phyloP scores from a whole-genome alignment of 1,140 invertebrate genomes.

The Orius laevigatus region DNA sequence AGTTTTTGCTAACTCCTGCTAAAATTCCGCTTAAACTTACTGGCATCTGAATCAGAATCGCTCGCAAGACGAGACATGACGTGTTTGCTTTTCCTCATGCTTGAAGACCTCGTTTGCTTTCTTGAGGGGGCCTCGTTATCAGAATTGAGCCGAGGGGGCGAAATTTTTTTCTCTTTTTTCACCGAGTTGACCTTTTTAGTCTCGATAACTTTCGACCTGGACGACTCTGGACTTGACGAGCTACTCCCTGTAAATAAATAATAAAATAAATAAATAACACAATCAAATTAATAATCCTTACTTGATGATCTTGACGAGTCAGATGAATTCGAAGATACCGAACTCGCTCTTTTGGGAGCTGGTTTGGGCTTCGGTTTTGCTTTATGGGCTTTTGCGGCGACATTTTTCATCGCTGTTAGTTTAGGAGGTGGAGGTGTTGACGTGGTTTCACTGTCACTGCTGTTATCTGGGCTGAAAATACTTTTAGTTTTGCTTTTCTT shows the following conservation, averaged over 20 bases:
- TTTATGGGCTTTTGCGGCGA: slow-evolving; percentile 22
- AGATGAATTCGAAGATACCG: slow-evolving; percentile 28
- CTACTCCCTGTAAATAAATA: slow-evolving; percentile 18
- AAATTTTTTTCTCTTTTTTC: slow-evolving; percentile 13
- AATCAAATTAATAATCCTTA: slow-evolving; percentile 2
- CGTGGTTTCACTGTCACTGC: slow-evolving; percentile 48
- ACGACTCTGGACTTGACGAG: slow-evolving; percentile 17
- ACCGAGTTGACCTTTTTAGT: slow-evolving; percentile 11
- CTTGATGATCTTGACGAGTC: slow-evolving; percentile 25
- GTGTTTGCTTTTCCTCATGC: slow-evolving; percentile 27
- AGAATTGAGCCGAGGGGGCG: slow-evolving; percentile 17
- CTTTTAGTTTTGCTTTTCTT: slow-evolving; percentile 56
- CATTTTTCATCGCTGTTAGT: slow-evolving; percentile 29
- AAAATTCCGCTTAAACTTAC: slow-evolving; percentile 22
- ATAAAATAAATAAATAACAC: not conserved
- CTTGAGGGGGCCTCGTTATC: slow-evolving; percentile 23
- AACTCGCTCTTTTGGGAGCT: slow-evolving; percentile 22
- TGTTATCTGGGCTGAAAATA: slow-evolving; percentile 67
- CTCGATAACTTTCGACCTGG: slow-evolving; percentile 1
- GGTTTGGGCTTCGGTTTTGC: slow-evolving; percentile 23
- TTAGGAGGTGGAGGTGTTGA: slow-evolving; percentile 25
- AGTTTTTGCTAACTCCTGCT: slow-evolving; percentile 21
- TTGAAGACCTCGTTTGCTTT: slow-evolving; percentile 30
- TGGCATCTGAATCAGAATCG: slow-evolving; percentile 35
- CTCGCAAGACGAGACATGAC: slow-evolving; percentile 26